A percentile compares a stretch with the other conserved stretches of the same genome.
Evolutionary conservation across 1,140 invertebrate species (phyloP).

Genomic region (Rhagoletis zephyria): DNA sequence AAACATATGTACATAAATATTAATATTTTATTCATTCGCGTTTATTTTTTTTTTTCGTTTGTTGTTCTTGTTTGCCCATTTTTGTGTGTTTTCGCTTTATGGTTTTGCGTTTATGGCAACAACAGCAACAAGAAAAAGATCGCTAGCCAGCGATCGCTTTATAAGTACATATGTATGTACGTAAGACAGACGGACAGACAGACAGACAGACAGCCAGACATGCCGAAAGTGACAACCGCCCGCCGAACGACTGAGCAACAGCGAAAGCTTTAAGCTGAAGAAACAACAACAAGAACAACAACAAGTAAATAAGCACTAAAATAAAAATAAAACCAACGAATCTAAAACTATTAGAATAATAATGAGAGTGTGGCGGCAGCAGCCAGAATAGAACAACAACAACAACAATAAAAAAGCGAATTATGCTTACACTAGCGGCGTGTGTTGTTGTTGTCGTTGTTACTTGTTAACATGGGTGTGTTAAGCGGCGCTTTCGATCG

Average conservation of each 20-base stretch:
- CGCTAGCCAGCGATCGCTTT: background rate
- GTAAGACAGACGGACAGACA: background rate
- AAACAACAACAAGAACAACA: background rate
- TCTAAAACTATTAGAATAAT: conserved; percentile 24
- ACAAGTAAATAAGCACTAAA: background rate
- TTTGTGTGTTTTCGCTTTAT: conserved; percentile 17
- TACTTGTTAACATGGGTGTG: conserved; percentile 27
- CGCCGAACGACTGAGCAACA: background rate
- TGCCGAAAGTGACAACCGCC: conserved; percentile 16
- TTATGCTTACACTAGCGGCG: conserved; percentile 49
- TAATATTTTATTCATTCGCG: conserved; percentile 14
- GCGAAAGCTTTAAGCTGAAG: conserved; percentile 1
- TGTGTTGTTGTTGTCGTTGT: conserved; percentile 59
- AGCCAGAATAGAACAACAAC: conserved; percentile 56
- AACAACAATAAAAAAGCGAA: conserved; percentile 53
- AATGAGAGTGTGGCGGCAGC: conserved; percentile 62
- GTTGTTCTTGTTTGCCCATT: conserved; percentile 43
- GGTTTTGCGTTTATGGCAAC: conserved; percentile 11
- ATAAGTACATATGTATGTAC: no score
- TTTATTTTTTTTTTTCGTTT: conserved; percentile 10
- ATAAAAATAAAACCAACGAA: background rate
- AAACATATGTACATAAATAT: background rate
- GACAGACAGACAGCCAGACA: background rate
- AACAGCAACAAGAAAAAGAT: conserved; percentile 27
- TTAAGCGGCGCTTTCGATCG: conserved; percentile 57